phyloP scores from a whole-genome alignment of 2,113 vertebrate species.

The Onychostoma macrolepis region DNA sequence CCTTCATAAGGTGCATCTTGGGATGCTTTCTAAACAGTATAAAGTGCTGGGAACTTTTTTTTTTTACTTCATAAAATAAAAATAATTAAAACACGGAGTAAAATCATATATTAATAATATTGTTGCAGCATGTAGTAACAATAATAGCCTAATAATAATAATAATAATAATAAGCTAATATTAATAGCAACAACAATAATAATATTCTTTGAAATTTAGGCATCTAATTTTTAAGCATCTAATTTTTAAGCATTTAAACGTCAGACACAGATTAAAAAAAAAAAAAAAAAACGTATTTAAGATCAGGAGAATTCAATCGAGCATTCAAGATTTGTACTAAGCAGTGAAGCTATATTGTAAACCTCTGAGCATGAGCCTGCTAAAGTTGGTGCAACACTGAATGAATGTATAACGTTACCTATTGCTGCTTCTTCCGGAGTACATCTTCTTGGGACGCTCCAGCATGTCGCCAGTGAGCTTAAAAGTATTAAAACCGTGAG shows the following conservation, averaged over 20 bases:
- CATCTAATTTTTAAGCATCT: not conserved
- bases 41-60: not conserved
- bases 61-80: not conserved
- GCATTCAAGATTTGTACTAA: not conserved
- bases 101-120: not conserved
- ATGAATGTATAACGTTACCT: constrained; percentile 74
- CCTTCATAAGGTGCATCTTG: not conserved
- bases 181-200: not conserved
- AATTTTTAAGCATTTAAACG: not conserved
- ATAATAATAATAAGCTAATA: too few relatives aligned
- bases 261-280: not conserved
- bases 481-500: constrained; percentile 66
- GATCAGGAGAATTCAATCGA: not conserved
- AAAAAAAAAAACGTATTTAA: not conserved
- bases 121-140: not conserved
- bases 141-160: not conserved
- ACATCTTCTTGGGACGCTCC: constrained; percentile 73
- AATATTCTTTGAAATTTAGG: not conserved
- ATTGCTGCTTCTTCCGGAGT: constrained; percentile 68
- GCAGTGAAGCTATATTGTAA: not conserved
- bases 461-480: constrained; percentile 49
- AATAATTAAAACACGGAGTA: not conserved
- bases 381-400: not conserved
- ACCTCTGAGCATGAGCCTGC: not conserved
- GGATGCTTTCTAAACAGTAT: not conserved